phyloP scores from a whole-genome alignment of 64 coral and sea anemone species.

The Platygyra sinensis region DNA sequence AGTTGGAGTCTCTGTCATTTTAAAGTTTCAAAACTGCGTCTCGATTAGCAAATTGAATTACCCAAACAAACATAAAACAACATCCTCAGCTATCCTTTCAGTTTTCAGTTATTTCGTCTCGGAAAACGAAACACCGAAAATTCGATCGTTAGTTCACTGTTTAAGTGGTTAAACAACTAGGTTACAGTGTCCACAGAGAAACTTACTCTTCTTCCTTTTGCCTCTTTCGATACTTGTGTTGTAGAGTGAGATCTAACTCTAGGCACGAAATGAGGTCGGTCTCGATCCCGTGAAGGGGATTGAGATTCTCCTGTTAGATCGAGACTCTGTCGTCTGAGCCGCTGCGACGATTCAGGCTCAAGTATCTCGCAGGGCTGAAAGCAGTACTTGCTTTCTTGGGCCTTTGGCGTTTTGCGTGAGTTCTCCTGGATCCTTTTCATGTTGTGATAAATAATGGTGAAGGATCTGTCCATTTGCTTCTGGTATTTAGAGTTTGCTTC shows the following conservation, averaged over 20 bases:
- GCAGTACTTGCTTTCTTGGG: background rate
- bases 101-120: too few relatives aligned
- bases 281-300: background rate
- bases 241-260: background rate
- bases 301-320: background rate
- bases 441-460: background rate
- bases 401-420: background rate
- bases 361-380: background rate
- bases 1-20: too few relatives aligned
- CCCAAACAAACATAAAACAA: too few relatives aligned
- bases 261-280: background rate
- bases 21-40: too few relatives aligned
- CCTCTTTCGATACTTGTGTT: background rate
- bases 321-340: background rate
- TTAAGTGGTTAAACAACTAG: too few relatives aligned
- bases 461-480: background rate
- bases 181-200: background rate
- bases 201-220: background rate
- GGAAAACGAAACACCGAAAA: too few relatives aligned
- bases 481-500: background rate
- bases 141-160: too few relatives aligned
- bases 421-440: background rate
- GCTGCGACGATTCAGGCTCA: background rate
- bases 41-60: too few relatives aligned
- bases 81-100: too few relatives aligned